These are phyloP conservation scores for Tenthredo amoena DNA, from an alignment of 2,888 invertebrate genomes.

Conservation along the genomic window DNA sequence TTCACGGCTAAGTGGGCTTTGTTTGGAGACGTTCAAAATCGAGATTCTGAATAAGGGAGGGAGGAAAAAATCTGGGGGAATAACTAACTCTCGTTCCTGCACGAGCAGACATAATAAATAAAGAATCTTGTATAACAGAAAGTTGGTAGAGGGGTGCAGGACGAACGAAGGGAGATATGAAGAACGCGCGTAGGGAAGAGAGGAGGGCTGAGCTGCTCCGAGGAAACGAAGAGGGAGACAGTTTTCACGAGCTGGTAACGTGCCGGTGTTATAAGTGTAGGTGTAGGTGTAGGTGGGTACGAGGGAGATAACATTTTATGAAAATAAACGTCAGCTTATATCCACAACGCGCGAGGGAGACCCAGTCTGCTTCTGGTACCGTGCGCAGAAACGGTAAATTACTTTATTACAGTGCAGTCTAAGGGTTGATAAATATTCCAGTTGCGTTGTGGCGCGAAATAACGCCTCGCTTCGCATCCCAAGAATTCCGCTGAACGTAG, in stretches of 20 bases:
- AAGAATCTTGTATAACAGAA: conserved; percentile 29
- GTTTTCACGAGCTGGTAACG: conserved; percentile 43
- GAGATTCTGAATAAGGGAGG: neutral
- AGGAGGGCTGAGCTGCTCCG: neutral
- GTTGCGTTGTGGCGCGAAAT: conserved; percentile 36
- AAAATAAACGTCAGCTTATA: conserved; percentile 54
- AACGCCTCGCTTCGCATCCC: neutral
- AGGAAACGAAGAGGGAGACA: conserved; percentile 25
- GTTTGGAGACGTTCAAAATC: neutral
- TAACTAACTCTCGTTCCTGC: neutral
- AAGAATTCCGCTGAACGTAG: neutral
- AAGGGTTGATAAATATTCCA: conserved; percentile 50
- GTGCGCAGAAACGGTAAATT: conserved; percentile 47
- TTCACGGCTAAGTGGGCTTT: neutral
- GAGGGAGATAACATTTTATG: conserved; percentile 52
- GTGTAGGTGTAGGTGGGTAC: neutral
- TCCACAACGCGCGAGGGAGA: conserved; percentile 44
- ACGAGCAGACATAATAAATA: conserved; percentile 1
- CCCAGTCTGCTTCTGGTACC: conserved; percentile 37
- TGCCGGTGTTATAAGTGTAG: neutral
- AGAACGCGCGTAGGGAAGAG: neutral
- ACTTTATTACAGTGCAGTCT: conserved; percentile 53
- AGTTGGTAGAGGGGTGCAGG: neutral
- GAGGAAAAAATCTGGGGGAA: neutral
- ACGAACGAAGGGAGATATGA: conserved; percentile 9